Base-by-base conservation (phyloP, 2,888 invertebrate genomes). In the Lasioglossum figueresi region DNA sequence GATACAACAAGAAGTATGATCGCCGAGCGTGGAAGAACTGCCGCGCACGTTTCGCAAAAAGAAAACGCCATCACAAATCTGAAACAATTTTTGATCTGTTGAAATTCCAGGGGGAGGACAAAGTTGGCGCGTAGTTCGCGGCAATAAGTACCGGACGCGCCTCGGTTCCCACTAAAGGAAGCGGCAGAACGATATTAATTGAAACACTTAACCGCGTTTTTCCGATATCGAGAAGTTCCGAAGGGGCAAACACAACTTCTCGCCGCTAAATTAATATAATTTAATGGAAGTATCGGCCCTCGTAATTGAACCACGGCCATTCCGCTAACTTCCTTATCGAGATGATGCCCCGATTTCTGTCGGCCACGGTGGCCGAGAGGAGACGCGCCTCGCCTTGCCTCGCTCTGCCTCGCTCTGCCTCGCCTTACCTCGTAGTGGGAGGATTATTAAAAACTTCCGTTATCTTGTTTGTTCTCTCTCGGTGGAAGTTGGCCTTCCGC, bases 401-500 rank as follows among this genome's bases (percentile, higher is more conserved):
- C 52, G 52, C 8, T 23, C n/a, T n/a, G n/a, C n/a, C n/a, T n/a
- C n/a, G n/a, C n/a, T n/a, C n/a, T n/a, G n/a, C n/a, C n/a, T n/a
- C 45, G 16, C 45, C 45, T 4, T 19, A 19, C 6, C 48, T 1
- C 2, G 52, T 10, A 3, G 68, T 14, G 23, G n/a, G 34, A 12
- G 70, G 76, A 73, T 82, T 85, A 83, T 84, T 78, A 86, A 81
- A 89, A 88, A 86, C 48, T 89, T 84, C 3, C 76, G 23, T 31
- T 52, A 43, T 80, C 76, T 70, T 45, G 70, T 85, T 85, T 85
- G 80, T 72, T 81, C 82, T 68, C 19, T 19, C 76, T 10, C 8
- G 16, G 63, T 27, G 34, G 59, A 79, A 82, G 56, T 82, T 77
- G 27, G 34, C 77, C 43, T 19, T 68, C 66, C 56, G 23, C n/a